Evolutionary conservation across 2,888 invertebrate species (phyloP).

Genomic region (Tenthredo notha): DNA sequence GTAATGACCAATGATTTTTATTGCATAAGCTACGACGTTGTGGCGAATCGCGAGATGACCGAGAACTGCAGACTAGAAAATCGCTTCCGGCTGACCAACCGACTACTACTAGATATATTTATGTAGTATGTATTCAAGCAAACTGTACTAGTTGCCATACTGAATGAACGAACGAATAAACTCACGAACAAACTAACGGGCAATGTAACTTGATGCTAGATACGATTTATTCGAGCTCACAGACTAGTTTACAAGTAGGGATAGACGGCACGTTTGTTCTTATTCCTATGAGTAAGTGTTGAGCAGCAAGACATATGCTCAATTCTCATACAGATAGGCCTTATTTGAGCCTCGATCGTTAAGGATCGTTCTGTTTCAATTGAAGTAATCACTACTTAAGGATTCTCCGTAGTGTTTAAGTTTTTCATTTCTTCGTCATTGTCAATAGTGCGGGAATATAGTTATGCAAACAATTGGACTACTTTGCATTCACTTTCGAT

Average conservation of each 20-base stretch:
- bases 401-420: conserved; percentile 27
- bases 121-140: conserved; percentile 24
- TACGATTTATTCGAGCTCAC: conserved; percentile 48
- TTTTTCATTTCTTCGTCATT: conserved; percentile 4
- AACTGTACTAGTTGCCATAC: conserved; percentile 35
- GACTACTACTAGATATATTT: conserved; percentile 25
- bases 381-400: conserved; percentile 36
- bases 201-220: conserved; percentile 50
- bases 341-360: conserved; percentile 15
- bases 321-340: neutral
- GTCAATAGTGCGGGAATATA: neutral
- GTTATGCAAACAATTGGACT: neutral
- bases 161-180: conserved; percentile 48
- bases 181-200: conserved; percentile 40
- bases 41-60: conserved; percentile 5
- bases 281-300: conserved; percentile 32
- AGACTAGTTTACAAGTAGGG: conserved; percentile 40
- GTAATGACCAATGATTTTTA: conserved; percentile 26
- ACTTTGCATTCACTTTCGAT: neutral
- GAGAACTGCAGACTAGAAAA: conserved; percentile 33
- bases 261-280: conserved; percentile 47
- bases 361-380: conserved; percentile 41
- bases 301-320: neutral
- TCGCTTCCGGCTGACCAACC: conserved; percentile 28
- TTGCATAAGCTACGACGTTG: conserved; percentile 18